These are phyloP conservation scores for Champsocephalus gunnari DNA, from an alignment of 2,797 vertebrate genomes.

Conservation along the genomic window DNA sequence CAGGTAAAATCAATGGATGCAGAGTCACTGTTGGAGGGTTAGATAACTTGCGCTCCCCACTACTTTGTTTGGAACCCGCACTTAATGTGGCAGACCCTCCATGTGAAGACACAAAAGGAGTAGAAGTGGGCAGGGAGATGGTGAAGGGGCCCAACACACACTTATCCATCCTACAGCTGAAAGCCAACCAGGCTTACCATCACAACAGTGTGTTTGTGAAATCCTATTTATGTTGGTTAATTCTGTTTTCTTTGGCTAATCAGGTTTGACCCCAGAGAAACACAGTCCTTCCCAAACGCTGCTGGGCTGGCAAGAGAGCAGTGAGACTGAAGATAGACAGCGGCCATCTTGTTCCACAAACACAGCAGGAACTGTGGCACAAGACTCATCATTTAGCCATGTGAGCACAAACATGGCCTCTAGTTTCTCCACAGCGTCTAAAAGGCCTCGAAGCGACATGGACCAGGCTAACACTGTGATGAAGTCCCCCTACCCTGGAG, in stretches of 20 bases:
- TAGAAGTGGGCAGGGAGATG: no score
- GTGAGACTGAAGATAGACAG: slow-evolving; percentile 7
- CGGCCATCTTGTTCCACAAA: slow-evolving; percentile 50
- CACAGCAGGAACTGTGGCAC: slow-evolving; percentile 2
- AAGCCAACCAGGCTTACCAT: no score
- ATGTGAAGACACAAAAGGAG: no score
- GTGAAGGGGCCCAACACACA: no score
- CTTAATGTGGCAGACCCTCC: no score
- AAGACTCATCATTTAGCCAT: slow-evolving; percentile 9
- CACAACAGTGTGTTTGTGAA: background rate
- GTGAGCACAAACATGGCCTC: background rate
- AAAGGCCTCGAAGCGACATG: background rate
- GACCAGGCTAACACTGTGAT: background rate
- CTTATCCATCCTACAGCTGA: no score
- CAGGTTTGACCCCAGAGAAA: slow-evolving; percentile 18
- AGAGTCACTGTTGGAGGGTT: no score
- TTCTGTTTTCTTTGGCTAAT: slow-evolving; percentile 18
- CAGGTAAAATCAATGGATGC: no score
- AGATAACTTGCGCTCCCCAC: no score
- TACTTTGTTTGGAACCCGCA: no score
- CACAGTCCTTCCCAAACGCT: background rate
- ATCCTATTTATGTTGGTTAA: background rate
- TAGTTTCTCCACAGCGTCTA: background rate
- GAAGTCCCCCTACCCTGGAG: background rate
- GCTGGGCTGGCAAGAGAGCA: slow-evolving; percentile 23